Evolutionary conservation across 2,113 vertebrate genomes (phyloP).

Genomic region (Apodemus speciosus): DNA sequence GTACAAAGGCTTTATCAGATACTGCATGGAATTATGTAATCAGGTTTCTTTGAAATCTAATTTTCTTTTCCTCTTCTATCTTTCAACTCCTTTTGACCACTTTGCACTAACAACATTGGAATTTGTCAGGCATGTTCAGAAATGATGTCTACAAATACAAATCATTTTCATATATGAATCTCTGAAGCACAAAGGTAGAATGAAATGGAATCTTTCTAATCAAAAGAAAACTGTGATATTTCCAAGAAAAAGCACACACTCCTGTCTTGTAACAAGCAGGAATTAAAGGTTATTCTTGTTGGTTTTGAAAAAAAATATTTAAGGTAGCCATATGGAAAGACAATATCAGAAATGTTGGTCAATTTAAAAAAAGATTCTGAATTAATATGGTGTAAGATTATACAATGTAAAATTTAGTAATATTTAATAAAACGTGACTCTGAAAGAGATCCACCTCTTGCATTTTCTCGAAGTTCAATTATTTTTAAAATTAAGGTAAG

Average conservation of each 20-base stretch:
- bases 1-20: background rate
- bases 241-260: background rate
- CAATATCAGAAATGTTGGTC: background rate
- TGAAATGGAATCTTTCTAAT: background rate
- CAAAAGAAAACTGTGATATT: conserved; percentile 1
- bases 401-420: background rate
- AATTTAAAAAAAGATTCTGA: background rate
- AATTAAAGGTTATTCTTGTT: background rate
- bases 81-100: background rate
- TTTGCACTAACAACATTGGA: background rate
- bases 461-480: conserved; percentile 1
- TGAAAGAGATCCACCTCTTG: background rate
- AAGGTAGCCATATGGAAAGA: background rate
- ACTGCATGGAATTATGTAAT: background rate
- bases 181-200: background rate
- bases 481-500: background rate
- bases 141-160: conserved; percentile 7
- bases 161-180: background rate
- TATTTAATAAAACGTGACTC: background rate
- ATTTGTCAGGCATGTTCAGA: background rate
- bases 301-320: background rate
- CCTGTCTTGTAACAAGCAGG: background rate
- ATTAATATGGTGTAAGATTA: background rate
- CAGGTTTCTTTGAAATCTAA: background rate
- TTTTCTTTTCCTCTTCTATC: background rate